Percentiles rank a stretch among this genome's conserved stretches.
Conservation (phyloP, 2,888 invertebrate species). For the Eupithecia inturbata region DNA sequence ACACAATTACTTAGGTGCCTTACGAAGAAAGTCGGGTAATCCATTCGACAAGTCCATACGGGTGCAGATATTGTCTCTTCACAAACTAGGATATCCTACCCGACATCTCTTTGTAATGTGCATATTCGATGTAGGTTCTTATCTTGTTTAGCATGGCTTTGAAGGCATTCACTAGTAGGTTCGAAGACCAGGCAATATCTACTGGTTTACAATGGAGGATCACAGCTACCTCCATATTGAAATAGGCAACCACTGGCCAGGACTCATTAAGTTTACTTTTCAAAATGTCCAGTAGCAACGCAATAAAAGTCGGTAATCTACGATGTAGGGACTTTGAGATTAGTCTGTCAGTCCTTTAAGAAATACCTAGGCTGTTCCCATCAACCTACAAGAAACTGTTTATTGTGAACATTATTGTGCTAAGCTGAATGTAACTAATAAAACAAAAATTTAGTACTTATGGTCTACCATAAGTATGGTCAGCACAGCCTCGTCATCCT, state of each 20-base stretch:
- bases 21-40: background rate
- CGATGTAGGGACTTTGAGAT: background rate
- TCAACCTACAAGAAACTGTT: background rate
- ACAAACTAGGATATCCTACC: slow-evolving; percentile 8
- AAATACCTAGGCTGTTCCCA: background rate
- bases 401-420: background rate
- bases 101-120: background rate
- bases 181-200: background rate
- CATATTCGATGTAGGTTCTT: background rate
- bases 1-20: background rate
- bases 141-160: background rate
- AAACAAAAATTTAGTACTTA: too few species aligned
- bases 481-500: too few species aligned
- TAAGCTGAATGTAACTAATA: background rate
- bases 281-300: background rate
- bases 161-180: background rate
- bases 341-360: background rate
- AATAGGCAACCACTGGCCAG: background rate
- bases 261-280: background rate
- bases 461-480: too few species aligned
- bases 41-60: background rate
- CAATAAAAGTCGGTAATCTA: background rate
- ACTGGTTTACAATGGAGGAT: background rate
- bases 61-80: slow-evolving; percentile 12
- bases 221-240: background rate